These are phyloP conservation scores for Osmoderma eremita DNA, from an alignment of 2,888 invertebrate species.

Conservation along the genomic window DNA sequence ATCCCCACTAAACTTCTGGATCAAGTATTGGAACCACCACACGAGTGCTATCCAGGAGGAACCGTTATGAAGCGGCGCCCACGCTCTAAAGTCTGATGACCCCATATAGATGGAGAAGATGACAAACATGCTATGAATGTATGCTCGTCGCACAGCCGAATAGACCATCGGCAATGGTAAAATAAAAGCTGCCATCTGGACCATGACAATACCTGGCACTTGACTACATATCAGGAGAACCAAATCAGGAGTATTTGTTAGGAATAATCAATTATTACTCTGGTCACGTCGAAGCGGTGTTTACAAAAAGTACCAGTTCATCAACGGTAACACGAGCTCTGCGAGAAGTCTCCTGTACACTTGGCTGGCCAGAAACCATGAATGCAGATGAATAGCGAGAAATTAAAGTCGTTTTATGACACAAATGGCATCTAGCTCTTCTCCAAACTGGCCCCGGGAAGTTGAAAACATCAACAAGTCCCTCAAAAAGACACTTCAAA, in stretches of 20 bases:
- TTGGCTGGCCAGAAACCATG: conserved; percentile 44
- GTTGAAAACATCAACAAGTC: conserved; percentile 50
- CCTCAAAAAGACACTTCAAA: conserved; percentile 18
- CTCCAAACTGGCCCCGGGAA: conserved; percentile 48
- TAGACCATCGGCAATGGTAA: conserved; percentile 44
- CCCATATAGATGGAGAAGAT: conserved; percentile 9
- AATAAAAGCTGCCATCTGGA: conserved; percentile 46
- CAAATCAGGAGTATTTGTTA: conserved; percentile 43
- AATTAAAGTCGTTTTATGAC: conserved; percentile 45
- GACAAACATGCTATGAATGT: conserved; percentile 39
- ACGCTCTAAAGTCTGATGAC: conserved; percentile 45
- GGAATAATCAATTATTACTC: conserved; percentile 45
- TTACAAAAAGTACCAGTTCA: conserved; percentile 40
- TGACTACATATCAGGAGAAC: conserved; percentile 49
- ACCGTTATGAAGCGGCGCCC: conserved; percentile 49
- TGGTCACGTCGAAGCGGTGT: conserved; percentile 42
- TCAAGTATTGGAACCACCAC: conserved; percentile 43
- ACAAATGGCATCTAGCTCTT: conserved; percentile 41
- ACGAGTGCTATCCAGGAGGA: conserved; percentile 51
- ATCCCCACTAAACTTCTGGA: conserved; percentile 37
- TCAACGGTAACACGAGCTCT: conserved; percentile 29
- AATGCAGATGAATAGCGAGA: conserved; percentile 43
- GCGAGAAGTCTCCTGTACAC: conserved; percentile 41
- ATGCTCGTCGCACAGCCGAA: conserved; percentile 42
- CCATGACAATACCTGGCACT: conserved; percentile 47